Evolutionary conservation across 2,888 invertebrate genomes (phyloP).

Genomic region (Melolontha melolontha): DNA sequence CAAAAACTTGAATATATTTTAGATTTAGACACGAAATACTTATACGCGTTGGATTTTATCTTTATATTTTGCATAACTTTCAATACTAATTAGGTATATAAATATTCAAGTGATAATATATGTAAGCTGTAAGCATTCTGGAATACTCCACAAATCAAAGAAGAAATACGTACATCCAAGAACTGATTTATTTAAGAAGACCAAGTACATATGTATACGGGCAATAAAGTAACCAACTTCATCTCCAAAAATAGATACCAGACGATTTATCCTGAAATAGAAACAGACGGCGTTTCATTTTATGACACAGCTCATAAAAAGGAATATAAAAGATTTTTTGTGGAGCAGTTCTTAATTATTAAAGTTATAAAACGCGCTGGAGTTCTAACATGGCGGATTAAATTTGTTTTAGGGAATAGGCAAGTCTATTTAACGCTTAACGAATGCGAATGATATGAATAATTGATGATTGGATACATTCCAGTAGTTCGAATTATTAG

Average conservation of each 20-base stretch:
- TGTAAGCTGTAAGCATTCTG: no score
- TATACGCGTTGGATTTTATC: no score
- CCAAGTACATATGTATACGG: constrained; percentile 1
- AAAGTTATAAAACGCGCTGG: constrained; percentile 17
- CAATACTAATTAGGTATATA: no score
- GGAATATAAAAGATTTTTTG: constrained; percentile 11
- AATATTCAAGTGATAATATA: no score
- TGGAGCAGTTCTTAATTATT: constrained; percentile 18
- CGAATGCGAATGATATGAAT: no score
- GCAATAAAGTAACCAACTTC: constrained; percentile 18
- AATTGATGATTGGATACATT: no score
- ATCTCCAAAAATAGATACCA: constrained; percentile 32
- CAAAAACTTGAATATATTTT: no score
- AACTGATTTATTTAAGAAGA: constrained; percentile 2
- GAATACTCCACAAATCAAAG: neutral
- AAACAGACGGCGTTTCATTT: constrained; percentile 21
- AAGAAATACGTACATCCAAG: neutral
- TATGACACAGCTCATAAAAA: constrained; percentile 27
- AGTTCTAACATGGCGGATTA: constrained; percentile 2
- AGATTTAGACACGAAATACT: no score
- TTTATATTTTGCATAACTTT: no score
- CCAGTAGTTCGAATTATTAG: no score
- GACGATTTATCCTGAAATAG: constrained; percentile 31
- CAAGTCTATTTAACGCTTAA: constrained; percentile 1
- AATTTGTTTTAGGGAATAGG: constrained; percentile 11